Evolutionary conservation across 2,113 vertebrate species (phyloP).

Genomic region (Calyptomena viridis): DNA sequence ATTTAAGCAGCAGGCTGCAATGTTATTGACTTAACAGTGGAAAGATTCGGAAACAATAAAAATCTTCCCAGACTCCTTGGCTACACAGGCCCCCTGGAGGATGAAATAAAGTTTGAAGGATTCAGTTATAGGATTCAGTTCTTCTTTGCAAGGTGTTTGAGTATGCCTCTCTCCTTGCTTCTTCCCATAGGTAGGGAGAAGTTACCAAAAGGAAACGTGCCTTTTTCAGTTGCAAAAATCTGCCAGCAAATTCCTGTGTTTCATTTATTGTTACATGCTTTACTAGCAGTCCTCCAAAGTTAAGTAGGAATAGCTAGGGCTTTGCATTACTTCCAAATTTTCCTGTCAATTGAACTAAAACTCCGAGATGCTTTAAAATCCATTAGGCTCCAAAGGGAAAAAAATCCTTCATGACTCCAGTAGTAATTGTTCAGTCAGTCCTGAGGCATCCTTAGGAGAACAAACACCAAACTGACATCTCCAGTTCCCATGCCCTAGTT

Average conservation of each 20-base stretch:
- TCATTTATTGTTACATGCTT: neutral
- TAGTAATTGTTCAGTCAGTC: slow-evolving; percentile 16
- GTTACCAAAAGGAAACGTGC: neutral
- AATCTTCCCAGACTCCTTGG: neutral
- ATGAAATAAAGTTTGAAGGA: neutral
- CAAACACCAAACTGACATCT: neutral
- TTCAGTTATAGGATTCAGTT: neutral
- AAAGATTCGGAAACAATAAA: neutral
- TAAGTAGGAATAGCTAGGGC: neutral
- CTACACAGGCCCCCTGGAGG: neutral
- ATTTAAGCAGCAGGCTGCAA: neutral
- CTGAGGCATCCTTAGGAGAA: neutral
- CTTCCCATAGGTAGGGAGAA: neutral
- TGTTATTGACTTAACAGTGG: neutral
- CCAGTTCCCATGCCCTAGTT: neutral
- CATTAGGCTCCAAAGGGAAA: neutral
- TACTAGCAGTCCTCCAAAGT: neutral
- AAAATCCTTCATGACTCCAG: neutral
- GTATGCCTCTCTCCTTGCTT: neutral
- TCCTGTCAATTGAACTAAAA: slow-evolving; percentile 20
- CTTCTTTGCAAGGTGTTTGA: neutral
- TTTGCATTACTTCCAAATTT: slow-evolving; percentile 19
- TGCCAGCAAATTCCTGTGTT: neutral
- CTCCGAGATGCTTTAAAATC: slow-evolving; percentile 23
- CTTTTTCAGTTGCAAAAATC: neutral